Conservation (phyloP, 2,888 invertebrate species). For the Drosophila mettleri region DNA sequence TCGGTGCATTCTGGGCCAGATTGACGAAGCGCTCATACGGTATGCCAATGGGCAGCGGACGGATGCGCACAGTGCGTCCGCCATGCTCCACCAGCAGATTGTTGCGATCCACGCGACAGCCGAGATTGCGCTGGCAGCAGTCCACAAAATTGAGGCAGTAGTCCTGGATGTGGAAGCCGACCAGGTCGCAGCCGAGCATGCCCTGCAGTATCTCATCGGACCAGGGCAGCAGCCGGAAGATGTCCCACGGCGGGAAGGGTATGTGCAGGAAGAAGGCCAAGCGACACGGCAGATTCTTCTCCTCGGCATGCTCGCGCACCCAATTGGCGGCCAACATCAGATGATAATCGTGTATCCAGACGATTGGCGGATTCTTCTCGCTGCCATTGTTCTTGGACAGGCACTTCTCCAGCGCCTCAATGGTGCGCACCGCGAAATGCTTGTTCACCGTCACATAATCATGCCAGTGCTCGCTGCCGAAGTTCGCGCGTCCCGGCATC, state of each 20-base stretch:
- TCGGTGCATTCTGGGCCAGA: conserved; percentile 89
- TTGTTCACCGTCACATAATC: conserved; percentile 93
- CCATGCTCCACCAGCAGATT: conserved; percentile 94
- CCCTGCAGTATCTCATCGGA: conserved; percentile 97
- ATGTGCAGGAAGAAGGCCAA: conserved; percentile 97
- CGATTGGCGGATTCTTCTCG: conserved; percentile 86
- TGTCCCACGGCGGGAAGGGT: conserved; percentile 97
- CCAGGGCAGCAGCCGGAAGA: conserved; percentile 95
- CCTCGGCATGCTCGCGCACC: conserved; percentile 94
- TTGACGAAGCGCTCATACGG: conserved; percentile 94
- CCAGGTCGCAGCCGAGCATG: conserved; percentile 96
- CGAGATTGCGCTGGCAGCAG: conserved; percentile 94
- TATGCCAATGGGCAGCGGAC: conserved; percentile 95
- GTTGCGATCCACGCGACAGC: conserved; percentile 95
- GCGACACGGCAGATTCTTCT: conserved; percentile 91
- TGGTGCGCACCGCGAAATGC: conserved; percentile 92
- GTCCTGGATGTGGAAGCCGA: conserved; percentile 96
- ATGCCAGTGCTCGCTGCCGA: conserved; percentile 93
- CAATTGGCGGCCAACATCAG: conserved; percentile 96
- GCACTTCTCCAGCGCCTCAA: conserved; percentile 88
- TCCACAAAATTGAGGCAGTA: conserved; percentile 96
- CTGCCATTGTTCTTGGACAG: conserved; percentile 84
- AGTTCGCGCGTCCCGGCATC: conserved; percentile 95
- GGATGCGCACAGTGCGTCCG: conserved; percentile 92
- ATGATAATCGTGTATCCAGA: conserved; percentile 98